Percentiles rank a stretch among this genome's conserved stretches.
Evolutionary conservation across 1,140 invertebrate genomes (phyloP).

Genomic region (Brachionus rubens): DNA sequence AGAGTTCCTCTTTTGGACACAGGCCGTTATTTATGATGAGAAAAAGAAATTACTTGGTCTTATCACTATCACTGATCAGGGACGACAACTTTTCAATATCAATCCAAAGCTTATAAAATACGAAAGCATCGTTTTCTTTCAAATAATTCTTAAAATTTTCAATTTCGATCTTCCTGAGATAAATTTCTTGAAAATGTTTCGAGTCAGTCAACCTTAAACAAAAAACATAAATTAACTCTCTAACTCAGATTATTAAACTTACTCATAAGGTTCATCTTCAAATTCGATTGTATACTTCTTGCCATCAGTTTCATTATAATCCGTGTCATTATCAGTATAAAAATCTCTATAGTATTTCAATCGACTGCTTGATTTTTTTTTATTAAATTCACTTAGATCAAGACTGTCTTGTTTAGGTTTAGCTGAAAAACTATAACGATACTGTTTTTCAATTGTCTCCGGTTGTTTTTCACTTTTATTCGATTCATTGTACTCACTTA

Average conservation of each 20-base stretch:
- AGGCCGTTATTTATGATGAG: background rate
- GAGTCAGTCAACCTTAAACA: conserved; percentile 8
- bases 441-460: background rate
- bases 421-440: conserved; percentile 16
- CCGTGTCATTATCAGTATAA: background rate
- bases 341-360: conserved; percentile 20
- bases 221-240: background rate
- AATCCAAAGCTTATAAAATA: conserved; percentile 31
- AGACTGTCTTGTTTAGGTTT: background rate
- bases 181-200: conserved; percentile 22
- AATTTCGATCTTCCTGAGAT: conserved; percentile 26
- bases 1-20: too few species aligned
- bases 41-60: background rate
- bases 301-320: background rate
- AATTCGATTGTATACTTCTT: conserved; percentile 26
- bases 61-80: background rate
- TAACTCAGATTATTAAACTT: background rate
- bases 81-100: conserved; percentile 25
- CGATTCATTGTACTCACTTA: conserved; percentile 18
- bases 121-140: conserved; percentile 39
- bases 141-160: conserved; percentile 43
- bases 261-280: conserved; percentile 42
- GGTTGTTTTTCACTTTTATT: background rate
- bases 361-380: conserved; percentile 21
- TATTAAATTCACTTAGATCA: background rate